phyloP scores from a whole-genome alignment of 2,797 vertebrate species.

The Epinephelus awoara region DNA sequence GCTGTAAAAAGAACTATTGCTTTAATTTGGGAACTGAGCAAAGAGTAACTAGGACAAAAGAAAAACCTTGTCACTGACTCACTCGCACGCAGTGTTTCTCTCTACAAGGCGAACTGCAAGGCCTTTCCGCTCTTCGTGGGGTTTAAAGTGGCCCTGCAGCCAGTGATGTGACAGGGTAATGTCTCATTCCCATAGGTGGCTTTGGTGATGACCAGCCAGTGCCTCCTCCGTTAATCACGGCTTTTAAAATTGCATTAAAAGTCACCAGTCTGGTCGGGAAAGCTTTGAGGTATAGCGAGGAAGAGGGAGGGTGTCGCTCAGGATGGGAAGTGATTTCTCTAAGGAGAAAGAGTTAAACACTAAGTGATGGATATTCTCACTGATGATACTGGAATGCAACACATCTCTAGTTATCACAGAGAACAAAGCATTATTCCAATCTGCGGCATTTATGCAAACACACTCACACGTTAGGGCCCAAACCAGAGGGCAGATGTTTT shows the following conservation, averaged over 20 bases:
- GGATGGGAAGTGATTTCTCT: constrained; percentile 9
- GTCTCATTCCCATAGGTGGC: constrained; percentile 56
- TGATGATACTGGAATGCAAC: constrained; percentile 67
- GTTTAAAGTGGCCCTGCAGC: constrained; percentile 25
- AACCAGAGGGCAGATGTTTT: constrained; percentile 18
- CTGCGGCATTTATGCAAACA: constrained; percentile 17
- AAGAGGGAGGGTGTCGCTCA: constrained; percentile 24
- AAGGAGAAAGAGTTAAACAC: background rate
- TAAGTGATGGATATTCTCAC: constrained; percentile 31
- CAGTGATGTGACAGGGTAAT: constrained; percentile 13
- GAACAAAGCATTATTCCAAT: constrained; percentile 38
- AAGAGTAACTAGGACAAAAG: constrained; percentile 39
- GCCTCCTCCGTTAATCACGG: constrained; percentile 37
- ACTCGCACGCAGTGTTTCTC: constrained; percentile 9
- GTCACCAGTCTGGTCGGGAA: constrained; percentile 52
- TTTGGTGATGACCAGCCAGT: constrained; percentile 68
- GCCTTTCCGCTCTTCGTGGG: background rate
- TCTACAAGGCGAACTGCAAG: constrained; percentile 14
- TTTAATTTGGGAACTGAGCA: constrained; percentile 79
- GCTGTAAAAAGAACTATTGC: constrained; percentile 79
- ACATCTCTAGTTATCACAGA: constrained; percentile 28
- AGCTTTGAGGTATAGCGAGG: constrained; percentile 70
- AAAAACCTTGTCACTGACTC: constrained; percentile 9
- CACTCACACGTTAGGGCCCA: background rate
- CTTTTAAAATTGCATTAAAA: constrained; percentile 47